These are phyloP conservation scores for Phoeniculus purpureus DNA, from an alignment of 2,797 vertebrate species.

Conservation along the genomic window DNA sequence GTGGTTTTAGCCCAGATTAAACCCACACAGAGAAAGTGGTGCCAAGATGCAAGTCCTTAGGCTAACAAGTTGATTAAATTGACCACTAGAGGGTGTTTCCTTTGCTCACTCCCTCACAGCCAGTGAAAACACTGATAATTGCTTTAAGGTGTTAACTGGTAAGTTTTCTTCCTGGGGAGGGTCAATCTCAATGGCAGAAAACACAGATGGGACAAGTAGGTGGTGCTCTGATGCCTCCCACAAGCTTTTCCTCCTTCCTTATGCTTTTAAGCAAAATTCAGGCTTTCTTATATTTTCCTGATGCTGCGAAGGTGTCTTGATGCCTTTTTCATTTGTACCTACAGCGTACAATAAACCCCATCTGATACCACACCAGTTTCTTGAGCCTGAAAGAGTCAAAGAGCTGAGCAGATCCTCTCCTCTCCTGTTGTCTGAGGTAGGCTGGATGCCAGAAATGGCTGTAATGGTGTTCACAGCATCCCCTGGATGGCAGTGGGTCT, in stretches of 20 bases:
- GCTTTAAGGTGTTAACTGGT: not conserved
- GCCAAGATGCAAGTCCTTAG: not conserved
- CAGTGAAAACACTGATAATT: not conserved
- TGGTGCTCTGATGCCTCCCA: not conserved
- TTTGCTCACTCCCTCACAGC: not conserved
- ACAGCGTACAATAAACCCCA: constrained; percentile 74
- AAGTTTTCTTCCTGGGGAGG: not conserved
- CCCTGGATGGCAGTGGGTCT: not conserved
- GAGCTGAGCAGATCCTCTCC: constrained; percentile 77
- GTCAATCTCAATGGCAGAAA: not conserved
- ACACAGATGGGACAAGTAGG: not conserved
- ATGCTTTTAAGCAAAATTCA: not conserved
- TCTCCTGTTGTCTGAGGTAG: constrained; percentile 76
- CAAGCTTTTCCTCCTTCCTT: not conserved
- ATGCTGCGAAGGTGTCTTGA: not conserved
- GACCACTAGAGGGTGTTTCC: constrained; percentile 49
- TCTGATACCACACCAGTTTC: constrained; percentile 61
- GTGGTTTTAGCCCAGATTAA: not conserved
- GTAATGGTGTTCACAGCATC: not conserved
- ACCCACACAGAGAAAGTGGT: not conserved
- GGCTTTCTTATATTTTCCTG: not conserved
- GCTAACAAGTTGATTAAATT: not conserved
- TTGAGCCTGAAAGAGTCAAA: constrained; percentile 75
- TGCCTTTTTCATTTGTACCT: constrained; percentile 6
- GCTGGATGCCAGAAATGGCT: not conserved